Percentiles rank a stretch among this genome's conserved stretches.
These are phyloP conservation scores for Gadopsis bispinosus DNA, from an alignment of 2,797 vertebrate species.

Conservation along the genomic window DNA sequence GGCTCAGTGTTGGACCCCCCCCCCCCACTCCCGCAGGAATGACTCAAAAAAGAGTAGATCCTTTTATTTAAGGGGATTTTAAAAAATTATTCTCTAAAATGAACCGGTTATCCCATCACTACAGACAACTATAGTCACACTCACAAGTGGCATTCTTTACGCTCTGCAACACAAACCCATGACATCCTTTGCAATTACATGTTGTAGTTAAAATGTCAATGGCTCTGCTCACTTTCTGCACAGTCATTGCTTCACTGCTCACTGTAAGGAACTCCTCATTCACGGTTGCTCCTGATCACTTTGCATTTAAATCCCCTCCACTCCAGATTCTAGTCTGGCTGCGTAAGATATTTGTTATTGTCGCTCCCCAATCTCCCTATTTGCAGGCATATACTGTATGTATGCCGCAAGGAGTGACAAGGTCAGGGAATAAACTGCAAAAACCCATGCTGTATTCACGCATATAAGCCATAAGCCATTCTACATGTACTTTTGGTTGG, in stretches of 20 bases:
- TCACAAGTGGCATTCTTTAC: neutral
- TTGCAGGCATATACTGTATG: neutral
- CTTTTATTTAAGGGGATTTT: no score
- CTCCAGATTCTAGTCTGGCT: neutral
- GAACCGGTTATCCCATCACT: no score
- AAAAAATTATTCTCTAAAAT: no score
- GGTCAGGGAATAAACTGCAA: neutral
- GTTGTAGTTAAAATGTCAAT: neutral
- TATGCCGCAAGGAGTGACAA: slow-evolving; percentile 8
- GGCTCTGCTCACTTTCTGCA: neutral
- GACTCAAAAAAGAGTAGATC: no score
- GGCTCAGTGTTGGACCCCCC: no score
- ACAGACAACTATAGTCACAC: neutral
- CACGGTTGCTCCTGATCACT: slow-evolving; percentile 11
- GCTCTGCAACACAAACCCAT: neutral
- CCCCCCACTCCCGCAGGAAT: no score
- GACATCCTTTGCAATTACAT: neutral
- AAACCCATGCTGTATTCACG: neutral
- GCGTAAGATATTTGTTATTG: slow-evolving; percentile 1
- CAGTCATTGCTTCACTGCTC: neutral
- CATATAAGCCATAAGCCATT: neutral
- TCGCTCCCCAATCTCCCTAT: slow-evolving; percentile 2
- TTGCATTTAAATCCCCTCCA: slow-evolving; percentile 17
- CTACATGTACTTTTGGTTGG: neutral
- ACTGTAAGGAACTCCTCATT: slow-evolving; percentile 3